Conservation (phyloP, 2,113 vertebrate genomes). For the Dipodomys ordii region DNA sequence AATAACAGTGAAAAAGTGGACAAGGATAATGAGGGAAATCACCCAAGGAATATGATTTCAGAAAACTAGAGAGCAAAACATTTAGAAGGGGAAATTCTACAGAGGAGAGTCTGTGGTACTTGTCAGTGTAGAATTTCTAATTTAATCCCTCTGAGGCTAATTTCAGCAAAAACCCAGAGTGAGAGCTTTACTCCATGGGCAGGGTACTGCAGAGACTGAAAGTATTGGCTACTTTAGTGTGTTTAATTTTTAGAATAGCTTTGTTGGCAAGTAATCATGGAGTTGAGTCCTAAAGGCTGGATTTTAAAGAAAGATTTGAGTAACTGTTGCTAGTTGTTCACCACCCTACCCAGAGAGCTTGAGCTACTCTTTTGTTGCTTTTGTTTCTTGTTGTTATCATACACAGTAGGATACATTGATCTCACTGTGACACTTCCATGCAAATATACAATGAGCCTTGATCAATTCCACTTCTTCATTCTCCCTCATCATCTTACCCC, state of each 20-base stretch:
- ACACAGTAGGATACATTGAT: too few relatives aligned
- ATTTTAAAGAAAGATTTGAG: constrained; percentile 18
- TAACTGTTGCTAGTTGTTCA: neutral
- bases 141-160: neutral
- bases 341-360: neutral
- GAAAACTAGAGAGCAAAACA: neutral
- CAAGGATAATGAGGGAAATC: neutral
- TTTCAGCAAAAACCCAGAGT: neutral
- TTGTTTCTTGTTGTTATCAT: too few relatives aligned
- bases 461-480: too few relatives aligned
- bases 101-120: neutral
- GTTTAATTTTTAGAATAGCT: neutral
- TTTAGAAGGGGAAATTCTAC: neutral
- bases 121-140: neutral
- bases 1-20: neutral
- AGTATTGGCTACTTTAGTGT: neutral
- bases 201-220: neutral
- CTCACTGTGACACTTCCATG: too few relatives aligned
- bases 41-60: neutral
- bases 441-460: too few relatives aligned
- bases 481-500: too few relatives aligned
- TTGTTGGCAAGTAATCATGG: neutral
- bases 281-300: neutral
- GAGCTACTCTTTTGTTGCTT: neutral
- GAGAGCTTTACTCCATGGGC: neutral